Conservation (phyloP, 2,888 invertebrate genomes). For the Eremobia ochroleuca region DNA sequence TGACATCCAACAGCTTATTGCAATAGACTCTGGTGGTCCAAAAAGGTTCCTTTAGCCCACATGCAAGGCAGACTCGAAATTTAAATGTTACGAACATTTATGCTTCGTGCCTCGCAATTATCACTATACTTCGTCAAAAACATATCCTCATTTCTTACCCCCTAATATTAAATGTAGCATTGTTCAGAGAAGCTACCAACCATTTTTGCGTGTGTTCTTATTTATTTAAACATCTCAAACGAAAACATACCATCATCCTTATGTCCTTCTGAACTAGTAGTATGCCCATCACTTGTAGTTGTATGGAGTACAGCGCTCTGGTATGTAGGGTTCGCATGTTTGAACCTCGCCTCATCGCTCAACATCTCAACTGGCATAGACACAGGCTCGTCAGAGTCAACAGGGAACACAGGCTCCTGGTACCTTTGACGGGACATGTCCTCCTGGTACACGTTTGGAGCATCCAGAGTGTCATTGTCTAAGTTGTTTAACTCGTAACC, state of each 20-base stretch:
- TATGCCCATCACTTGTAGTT: constrained; percentile 81
- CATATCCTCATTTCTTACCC: background rate
- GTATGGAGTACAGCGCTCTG: constrained; percentile 94
- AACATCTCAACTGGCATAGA: constrained; percentile 86
- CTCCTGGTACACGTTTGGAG: constrained; percentile 91
- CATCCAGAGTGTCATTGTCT: constrained; percentile 92
- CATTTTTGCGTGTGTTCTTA: background rate
- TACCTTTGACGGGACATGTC: constrained; percentile 82
- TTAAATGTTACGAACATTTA: background rate
- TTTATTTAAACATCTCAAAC: background rate
- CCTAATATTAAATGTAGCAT: background rate
- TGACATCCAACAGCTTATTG: background rate
- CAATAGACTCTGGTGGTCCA: background rate
- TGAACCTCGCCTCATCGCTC: constrained; percentile 91
- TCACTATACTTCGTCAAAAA: background rate
- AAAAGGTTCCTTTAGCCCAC: background rate
- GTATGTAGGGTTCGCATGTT: constrained; percentile 94
- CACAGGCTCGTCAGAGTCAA: constrained; percentile 86
- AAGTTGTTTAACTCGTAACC: constrained; percentile 93
- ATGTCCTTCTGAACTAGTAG: constrained; percentile 78
- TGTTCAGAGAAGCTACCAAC: background rate
- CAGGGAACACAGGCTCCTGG: constrained; percentile 82
- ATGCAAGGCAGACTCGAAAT: background rate
- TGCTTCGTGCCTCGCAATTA: background rate
- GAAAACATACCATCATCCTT: constrained; percentile 85